Conservation (phyloP, 2,113 vertebrate species). For the Camelus dromedarius region DNA sequence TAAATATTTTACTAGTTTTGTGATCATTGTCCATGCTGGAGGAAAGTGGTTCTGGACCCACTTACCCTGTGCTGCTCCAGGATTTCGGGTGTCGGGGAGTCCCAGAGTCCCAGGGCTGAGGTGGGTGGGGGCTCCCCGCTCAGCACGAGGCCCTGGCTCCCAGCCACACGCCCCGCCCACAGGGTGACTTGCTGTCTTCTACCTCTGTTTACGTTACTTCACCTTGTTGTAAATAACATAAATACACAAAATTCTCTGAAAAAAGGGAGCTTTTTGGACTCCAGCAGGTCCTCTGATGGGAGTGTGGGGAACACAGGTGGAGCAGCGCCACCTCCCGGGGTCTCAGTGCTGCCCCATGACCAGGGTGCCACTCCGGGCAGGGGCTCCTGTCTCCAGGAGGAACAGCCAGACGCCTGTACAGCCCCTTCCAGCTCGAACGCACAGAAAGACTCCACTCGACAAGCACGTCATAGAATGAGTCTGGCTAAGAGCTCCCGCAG, state of each 20-base stretch:
- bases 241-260: constrained; percentile 8
- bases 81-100: neutral
- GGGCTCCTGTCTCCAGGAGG: neutral
- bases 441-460: neutral
- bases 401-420: neutral
- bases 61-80: neutral
- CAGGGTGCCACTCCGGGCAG: neutral
- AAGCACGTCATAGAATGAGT: constrained; percentile 42
- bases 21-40: neutral
- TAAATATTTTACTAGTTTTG: neutral
- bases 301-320: neutral
- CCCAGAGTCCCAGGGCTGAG: too few species aligned
- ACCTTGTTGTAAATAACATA: neutral
- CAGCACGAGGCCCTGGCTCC: neutral
- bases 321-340: too few species aligned
- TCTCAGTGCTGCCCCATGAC: neutral
- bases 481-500: neutral
- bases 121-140: neutral
- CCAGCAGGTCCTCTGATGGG: neutral
- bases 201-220: neutral
- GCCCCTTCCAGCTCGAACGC: neutral
- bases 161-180: neutral
- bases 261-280: neutral
- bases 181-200: neutral
- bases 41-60: neutral